These are phyloP conservation scores for Stictonetta naevosa DNA, from an alignment of 2,113 vertebrate genomes.

Conservation along the genomic window DNA sequence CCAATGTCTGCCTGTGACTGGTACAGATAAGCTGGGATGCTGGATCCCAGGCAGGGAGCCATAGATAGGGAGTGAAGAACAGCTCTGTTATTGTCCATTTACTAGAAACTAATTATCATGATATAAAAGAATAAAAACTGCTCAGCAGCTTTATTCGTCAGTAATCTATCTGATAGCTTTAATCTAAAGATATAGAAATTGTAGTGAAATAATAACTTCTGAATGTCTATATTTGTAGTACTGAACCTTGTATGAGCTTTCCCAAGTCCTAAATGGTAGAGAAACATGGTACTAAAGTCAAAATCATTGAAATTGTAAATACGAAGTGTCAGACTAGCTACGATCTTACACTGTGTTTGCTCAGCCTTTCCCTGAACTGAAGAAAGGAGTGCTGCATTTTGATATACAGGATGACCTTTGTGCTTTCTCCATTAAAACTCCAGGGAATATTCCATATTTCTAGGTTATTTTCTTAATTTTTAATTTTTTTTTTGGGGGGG, in stretches of 20 bases:
- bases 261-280: background rate
- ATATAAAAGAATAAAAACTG: background rate
- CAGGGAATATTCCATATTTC: background rate
- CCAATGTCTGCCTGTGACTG: conserved; percentile 10
- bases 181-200: background rate
- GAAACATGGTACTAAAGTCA: background rate
- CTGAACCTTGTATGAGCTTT: background rate
- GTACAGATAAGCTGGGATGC: conserved; percentile 15
- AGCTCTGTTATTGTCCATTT: conserved; percentile 5
- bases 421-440: background rate
- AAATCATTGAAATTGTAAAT: background rate
- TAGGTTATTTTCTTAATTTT: background rate
- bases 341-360: background rate
- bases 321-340: background rate
- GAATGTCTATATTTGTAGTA: background rate
- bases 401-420: background rate
- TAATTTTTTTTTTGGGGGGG: background rate
- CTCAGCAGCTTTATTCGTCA: background rate
- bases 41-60: background rate
- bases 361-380: background rate
- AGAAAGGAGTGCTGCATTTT: background rate
- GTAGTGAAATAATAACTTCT: background rate
- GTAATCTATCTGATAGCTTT: background rate
- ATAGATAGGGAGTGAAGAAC: background rate
- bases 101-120: background rate